Evolutionary conservation across 2,888 invertebrate species (phyloP), one percentile per base, ranked within the genome.

Genomic region (Laspeyria flexula): DNA sequence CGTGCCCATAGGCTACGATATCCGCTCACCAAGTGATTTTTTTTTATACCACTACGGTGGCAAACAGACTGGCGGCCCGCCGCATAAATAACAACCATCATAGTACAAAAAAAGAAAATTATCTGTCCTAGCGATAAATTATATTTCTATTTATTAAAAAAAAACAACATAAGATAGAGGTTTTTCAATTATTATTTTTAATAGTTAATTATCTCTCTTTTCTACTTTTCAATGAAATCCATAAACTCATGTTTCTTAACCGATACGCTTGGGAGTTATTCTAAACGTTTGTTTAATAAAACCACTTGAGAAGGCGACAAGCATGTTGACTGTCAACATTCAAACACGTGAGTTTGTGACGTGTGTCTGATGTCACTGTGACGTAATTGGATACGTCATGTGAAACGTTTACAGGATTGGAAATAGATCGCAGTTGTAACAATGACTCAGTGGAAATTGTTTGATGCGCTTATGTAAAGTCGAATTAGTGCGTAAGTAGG

Each of bases 281-380:
- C 15, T 38, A 65, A 62, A 65, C 46, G 49, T 62, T 62, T 55
- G 39, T 45, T 52, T 45, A 41, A 57, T 50, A 45, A 48, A 48
- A 43, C 47, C 34, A 31, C 13, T 31, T 31, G 31, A 31, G 13
- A 7, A 2, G 30, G 31, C 13, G 9, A 13, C 31, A 30, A 12
- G 12, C 11, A 11, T 30, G 30, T 30, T 31, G 31, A 31, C 9
- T 31, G 31, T 31, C 31, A 31, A 31, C 9, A 31, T 31, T 13
- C 42, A n/a, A 55, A 55, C 15, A 35, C 61, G 44, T 43, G 42
- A 45, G 56, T 42, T 42, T 37, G 50, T 60, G 55, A 60, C 55
- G 65, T 59, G 40, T 21, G 7, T 1, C 23, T 55, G 49, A 44
- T 54, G 49, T 39, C 46, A 42, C 5, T 29, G 16, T 54, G 47